phyloP scores from a whole-genome alignment of 2,113 vertebrate species.

The Atractosteus spatula region DNA sequence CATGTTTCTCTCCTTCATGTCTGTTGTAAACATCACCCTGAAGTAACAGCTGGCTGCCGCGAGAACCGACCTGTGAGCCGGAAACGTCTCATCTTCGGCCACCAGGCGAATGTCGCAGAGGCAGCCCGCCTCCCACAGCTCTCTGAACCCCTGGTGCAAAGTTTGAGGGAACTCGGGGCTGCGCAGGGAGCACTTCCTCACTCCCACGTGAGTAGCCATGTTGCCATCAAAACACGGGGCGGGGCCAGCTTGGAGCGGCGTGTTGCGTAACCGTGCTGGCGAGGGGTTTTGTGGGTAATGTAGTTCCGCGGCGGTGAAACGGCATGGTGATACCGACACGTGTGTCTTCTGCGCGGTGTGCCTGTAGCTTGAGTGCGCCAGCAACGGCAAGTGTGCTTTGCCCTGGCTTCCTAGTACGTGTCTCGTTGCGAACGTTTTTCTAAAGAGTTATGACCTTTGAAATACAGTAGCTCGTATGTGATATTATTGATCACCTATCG shows the following conservation, averaged over 20 bases:
- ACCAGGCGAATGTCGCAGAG: slow-evolving; percentile 21
- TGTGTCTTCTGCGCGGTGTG: too few species aligned
- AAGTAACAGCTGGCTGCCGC: slow-evolving; percentile 25
- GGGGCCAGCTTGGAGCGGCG: not conserved
- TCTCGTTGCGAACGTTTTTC: too few species aligned
- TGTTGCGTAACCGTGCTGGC: too few species aligned
- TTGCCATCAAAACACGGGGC: slow-evolving; percentile 12
- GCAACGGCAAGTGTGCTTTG: too few species aligned
- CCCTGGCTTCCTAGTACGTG: too few species aligned
- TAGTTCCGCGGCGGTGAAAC: too few species aligned
- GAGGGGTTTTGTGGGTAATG: too few species aligned
- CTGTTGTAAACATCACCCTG: slow-evolving; percentile 22
- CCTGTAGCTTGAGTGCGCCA: too few species aligned
- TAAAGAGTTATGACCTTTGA: too few species aligned
- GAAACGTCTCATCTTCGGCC: slow-evolving; percentile 17
- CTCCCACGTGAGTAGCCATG: slow-evolving; percentile 19
- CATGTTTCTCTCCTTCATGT: slow-evolving; percentile 23
- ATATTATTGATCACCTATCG: too few species aligned
- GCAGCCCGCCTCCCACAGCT: slow-evolving; percentile 20
- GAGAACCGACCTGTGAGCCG: slow-evolving; percentile 20
- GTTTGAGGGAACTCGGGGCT: slow-evolving; percentile 17
- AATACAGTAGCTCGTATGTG: too few species aligned
- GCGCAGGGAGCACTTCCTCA: slow-evolving; percentile 7
- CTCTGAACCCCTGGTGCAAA: slow-evolving; percentile 20
- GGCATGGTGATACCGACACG: too few species aligned